Percentiles rank a stretch among this genome's conserved stretches.
Evolutionary conservation across 2,113 vertebrate genomes (phyloP).

Genomic region (Balaenoptera acutorostrata): DNA sequence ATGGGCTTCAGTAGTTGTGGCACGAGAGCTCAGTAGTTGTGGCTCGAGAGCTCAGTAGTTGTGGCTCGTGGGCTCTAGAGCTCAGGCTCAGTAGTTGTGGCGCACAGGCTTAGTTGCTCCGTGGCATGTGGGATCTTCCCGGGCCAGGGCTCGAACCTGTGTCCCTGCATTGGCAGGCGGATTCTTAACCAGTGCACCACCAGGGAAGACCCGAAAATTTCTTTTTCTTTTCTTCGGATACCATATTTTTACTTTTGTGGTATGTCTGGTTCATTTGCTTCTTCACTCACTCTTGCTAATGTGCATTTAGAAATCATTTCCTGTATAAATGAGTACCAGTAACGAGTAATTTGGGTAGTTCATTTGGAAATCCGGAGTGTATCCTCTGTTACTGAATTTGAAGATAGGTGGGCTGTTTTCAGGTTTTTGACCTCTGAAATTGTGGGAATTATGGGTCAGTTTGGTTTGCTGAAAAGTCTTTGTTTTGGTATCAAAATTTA

Average conservation of each 20-base stretch:
- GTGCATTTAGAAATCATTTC: neutral
- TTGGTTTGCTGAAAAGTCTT: constrained; percentile 15
- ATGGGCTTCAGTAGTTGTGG: too few species aligned
- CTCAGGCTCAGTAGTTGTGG: too few species aligned
- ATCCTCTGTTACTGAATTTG: constrained; percentile 13
- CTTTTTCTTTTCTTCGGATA: neutral
- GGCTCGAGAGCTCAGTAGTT: too few species aligned
- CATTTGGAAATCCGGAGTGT: constrained; percentile 35
- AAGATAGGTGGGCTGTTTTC: neutral
- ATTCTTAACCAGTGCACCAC: too few species aligned
- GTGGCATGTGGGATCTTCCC: too few species aligned
- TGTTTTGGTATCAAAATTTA: constrained; percentile 18
- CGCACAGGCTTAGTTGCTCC: too few species aligned
- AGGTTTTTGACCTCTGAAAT: neutral
- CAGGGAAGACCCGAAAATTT: neutral
- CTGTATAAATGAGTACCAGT: neutral
- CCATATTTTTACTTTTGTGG: neutral
- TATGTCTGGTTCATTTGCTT: neutral
- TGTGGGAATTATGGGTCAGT: neutral
- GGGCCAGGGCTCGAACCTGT: too few species aligned
- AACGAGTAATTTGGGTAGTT: neutral
- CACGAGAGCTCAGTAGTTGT: too few species aligned
- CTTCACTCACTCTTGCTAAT: neutral
- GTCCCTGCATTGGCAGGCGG: too few species aligned
- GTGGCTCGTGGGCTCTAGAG: too few species aligned